Conservation (phyloP, 1,140 invertebrate species). For the Scaptomyza pallida region DNA sequence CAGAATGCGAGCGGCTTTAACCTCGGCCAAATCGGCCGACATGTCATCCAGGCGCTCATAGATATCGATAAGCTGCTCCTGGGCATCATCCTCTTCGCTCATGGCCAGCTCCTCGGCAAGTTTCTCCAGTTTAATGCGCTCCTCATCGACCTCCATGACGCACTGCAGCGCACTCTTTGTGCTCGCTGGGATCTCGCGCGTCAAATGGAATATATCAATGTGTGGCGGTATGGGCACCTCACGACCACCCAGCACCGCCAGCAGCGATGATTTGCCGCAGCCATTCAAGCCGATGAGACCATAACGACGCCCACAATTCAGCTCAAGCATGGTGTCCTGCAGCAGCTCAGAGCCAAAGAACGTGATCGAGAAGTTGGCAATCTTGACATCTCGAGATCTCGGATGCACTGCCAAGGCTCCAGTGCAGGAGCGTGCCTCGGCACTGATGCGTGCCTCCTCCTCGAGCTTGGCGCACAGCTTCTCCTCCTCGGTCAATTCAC, state of each 20-base stretch:
- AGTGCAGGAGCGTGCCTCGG: slow-evolving; percentile 96
- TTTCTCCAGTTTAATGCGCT: slow-evolving; percentile 95
- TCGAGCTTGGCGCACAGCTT: slow-evolving; percentile 94
- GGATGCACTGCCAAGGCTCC: slow-evolving; percentile 97
- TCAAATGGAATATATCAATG: slow-evolving; percentile 99
- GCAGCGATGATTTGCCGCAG: slow-evolving; percentile 97
- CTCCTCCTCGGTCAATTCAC: slow-evolving; percentile 88
- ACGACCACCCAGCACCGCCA: slow-evolving; percentile 95
- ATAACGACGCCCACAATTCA: slow-evolving; percentile 98
- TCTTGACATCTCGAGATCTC: slow-evolving; percentile 97
- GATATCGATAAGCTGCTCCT: slow-evolving; percentile 98
- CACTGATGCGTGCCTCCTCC: slow-evolving; percentile 94
- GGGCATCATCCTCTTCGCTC: slow-evolving; percentile 95
- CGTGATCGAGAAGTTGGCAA: slow-evolving; percentile 98
- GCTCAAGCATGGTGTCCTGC: slow-evolving; percentile 97
- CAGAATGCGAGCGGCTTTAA: slow-evolving; percentile 96
- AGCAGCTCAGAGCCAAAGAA: slow-evolving; percentile 98
- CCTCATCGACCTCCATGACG: slow-evolving; percentile 99
- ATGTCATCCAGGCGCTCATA: slow-evolving; percentile 99
- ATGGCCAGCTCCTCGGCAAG: slow-evolving; percentile 95
- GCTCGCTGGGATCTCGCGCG: slow-evolving; percentile 97
- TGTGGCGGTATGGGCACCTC: slow-evolving; percentile 98
- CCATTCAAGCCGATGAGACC: slow-evolving; percentile 98
- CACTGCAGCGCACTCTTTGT: slow-evolving; percentile 96
- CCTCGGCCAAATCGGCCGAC: slow-evolving; percentile 96